phyloP scores from a whole-genome alignment of 2,888 invertebrate species.

The Apamea monoglypha region DNA sequence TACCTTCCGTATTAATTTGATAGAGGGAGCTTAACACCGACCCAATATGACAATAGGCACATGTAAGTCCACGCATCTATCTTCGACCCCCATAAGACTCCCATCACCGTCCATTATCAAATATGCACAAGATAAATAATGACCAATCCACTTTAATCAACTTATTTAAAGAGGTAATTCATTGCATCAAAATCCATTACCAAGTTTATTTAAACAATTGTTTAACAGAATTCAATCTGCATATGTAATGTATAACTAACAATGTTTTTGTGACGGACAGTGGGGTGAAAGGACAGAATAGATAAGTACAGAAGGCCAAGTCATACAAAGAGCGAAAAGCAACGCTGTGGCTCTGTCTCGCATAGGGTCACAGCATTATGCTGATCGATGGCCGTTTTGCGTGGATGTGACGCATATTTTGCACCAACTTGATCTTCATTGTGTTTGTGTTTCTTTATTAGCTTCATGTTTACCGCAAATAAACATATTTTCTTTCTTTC shows the following conservation, averaged over 20 bases:
- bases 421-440: too few species aligned
- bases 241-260: conserved; percentile 82
- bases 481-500: too few species aligned
- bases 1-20: not conserved
- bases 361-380: not conserved
- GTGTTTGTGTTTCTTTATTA: too few species aligned
- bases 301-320: conserved; percentile 1
- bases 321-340: not conserved
- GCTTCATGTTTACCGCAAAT: too few species aligned
- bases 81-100: conserved; percentile 46
- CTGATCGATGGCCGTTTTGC: not conserved
- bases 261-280: conserved; percentile 79
- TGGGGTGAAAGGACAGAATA: conserved; percentile 67
- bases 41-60: conserved; percentile 6
- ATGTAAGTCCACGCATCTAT: conserved; percentile 43
- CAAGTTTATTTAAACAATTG: conserved; percentile 75
- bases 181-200: conserved; percentile 65
- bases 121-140: conserved; percentile 61
- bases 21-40: not conserved
- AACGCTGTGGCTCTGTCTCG: not conserved
- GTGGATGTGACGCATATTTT: not conserved
- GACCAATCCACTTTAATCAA: conserved; percentile 69
- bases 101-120: conserved; percentile 44
- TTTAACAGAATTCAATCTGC: conserved; percentile 83
- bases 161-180: conserved; percentile 68